These are phyloP conservation scores for Epinotia ramella DNA, from an alignment of 2,888 invertebrate species.

Conservation along the genomic window DNA sequence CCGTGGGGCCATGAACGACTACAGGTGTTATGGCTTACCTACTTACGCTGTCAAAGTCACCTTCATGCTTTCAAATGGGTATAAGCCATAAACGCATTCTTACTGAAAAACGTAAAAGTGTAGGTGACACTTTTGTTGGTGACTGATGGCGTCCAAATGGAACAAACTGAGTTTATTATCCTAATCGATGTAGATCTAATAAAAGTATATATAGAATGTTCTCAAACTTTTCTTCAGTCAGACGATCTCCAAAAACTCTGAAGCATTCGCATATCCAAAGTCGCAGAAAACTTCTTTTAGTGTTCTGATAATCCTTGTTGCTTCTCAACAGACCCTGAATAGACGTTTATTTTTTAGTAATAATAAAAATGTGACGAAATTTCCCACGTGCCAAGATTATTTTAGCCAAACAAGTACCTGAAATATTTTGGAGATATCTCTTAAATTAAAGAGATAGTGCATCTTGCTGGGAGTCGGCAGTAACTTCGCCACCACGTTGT, in stretches of 20 bases:
- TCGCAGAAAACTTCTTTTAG: constrained; percentile 88
- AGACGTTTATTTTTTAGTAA: not conserved
- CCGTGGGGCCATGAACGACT: too few species aligned
- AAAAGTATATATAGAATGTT: not conserved
- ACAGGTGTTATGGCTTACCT: too few species aligned
- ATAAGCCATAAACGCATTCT: too few species aligned
- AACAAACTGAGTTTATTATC: too few species aligned
- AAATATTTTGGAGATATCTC: constrained; percentile 94
- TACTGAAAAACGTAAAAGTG: too few species aligned
- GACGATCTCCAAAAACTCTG: constrained; percentile 93
- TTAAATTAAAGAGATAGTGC: constrained; percentile 95
- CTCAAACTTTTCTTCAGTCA: constrained; percentile 88
- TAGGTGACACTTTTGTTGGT: too few species aligned
- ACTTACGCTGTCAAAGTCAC: too few species aligned
- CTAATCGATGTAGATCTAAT: too few species aligned
- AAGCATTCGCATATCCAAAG: constrained; percentile 95
- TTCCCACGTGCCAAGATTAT: not conserved
- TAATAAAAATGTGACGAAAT: not conserved
- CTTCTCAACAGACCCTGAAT: constrained; percentile 91
- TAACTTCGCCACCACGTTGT: constrained; percentile 89
- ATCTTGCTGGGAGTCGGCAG: constrained; percentile 95
- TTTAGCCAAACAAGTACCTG: constrained; percentile 61
- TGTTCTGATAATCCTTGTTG: constrained; percentile 91
- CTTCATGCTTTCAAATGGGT: too few species aligned
- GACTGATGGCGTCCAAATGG: too few species aligned